These are phyloP conservation scores for Rhaphigaster nebulosa DNA, from an alignment of 2,888 invertebrate species.

Conservation along the genomic window DNA sequence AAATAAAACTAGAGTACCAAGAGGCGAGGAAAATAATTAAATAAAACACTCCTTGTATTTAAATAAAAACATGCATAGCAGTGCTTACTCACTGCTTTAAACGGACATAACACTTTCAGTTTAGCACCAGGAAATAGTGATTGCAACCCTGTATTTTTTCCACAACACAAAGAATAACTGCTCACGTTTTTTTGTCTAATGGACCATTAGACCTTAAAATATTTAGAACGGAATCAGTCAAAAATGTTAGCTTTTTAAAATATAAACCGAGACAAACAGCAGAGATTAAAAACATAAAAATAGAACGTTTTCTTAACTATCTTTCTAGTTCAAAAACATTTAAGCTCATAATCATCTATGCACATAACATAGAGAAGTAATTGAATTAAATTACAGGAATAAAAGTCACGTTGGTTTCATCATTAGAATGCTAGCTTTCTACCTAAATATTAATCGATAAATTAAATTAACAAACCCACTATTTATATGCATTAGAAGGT, in stretches of 20 bases:
- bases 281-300: neutral
- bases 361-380: too few relatives aligned
- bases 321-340: neutral
- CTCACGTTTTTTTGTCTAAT: neutral
- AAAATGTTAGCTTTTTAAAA: neutral
- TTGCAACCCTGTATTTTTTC: neutral
- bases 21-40: neutral
- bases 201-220: neutral
- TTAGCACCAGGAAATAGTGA: neutral
- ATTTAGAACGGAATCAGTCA: neutral
- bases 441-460: too few relatives aligned
- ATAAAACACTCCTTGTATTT: neutral
- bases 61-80: neutral
- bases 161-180: neutral
- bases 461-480: too few relatives aligned
- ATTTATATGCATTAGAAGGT: too few relatives aligned
- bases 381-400: too few relatives aligned
- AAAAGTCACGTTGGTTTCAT: too few relatives aligned
- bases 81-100: neutral
- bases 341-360: neutral
- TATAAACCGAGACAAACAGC: neutral
- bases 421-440: too few relatives aligned
- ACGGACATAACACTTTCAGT: neutral
- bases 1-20: neutral
- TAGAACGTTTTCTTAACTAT: neutral